Base-by-base conservation (phyloP, 2,888 invertebrate genomes). In the Slavum lentiscoides region DNA sequence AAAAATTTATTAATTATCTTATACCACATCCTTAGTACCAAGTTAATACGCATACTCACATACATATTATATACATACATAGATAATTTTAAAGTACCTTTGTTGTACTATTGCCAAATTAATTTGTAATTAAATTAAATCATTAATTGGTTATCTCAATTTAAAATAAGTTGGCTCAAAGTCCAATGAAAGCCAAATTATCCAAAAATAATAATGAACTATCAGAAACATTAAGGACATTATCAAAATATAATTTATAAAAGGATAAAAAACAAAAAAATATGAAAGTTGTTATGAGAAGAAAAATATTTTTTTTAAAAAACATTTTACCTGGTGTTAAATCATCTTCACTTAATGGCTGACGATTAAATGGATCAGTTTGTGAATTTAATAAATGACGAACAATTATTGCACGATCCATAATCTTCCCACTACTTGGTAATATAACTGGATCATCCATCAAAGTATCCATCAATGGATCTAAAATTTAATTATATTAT, bases 291-390 rank as follows among this genome's bases (percentile, higher is more conserved):
- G 30, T 30, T 17, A 11, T 61, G 1, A 61, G 8, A n/a, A 13
- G n/a, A 23, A 30, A 23, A 23, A 55, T 59, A n/a, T 30, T 30
- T 30, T 23, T 39, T 21, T 37, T 53, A 30, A 82, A 68, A 55
- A 76, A 64, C 30, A 69, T 85, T 85, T 87, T 88, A 96, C 95
- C 94, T 87, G 97, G 94, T 85, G 91, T 90, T 74, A 99, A 89
- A 91, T 97, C 95, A 85, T 96, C 96, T 87, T 97, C 97, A 17
- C 94, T 94, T 67, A 99, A 91, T 21, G 94, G 93, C 87, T 97
- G 97, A 82, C 99, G 90, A 87, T 97, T 98, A 89, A 99, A 99
- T 0, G 99, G 99, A 89, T 99, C 98, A 0, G 97, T 98, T 85
- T 93, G 94, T 85, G 97, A 97, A 88, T 98, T 98, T 84, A 98